Base-by-base conservation (phyloP, 2,888 invertebrate species). In the Campoletis raptor region DNA sequence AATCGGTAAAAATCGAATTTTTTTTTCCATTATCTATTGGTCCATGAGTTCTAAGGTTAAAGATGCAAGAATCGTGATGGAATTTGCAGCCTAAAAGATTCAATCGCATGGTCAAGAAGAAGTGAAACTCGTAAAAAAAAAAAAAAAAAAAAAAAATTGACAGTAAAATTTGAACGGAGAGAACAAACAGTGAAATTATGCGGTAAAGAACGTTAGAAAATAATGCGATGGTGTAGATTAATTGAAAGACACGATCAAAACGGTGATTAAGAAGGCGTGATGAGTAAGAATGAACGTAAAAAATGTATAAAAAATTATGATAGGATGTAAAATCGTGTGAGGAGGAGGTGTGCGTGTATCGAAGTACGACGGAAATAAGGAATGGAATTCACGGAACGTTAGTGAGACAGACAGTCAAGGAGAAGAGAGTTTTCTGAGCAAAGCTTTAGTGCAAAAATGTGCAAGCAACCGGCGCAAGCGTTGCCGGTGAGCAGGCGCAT, bases 351-450 rank as follows among this genome's bases (percentile, higher is more conserved):
- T 82, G 85, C 76, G 64, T 6, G 30, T 83, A 4, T 36, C 45
- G 57, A 74, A 79, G 82, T 64, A 54, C 85, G 76, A 81, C 78
- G 77, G 82, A 88, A 84, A 86, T 82, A 82, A 69, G 84, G 84
- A 82, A 86, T 83, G 84, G 86, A 88, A 88, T 88, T 88, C 80
- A 42, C 70, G 82, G 80, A 85, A 88, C 88, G 82, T 73, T 72
- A 70, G 18, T 74, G 69, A 72, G 24, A 54, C 24, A 61, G 4
- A 54, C 57, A 30, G 2, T 2, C 30, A 30, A 66, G 54, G 12
- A 36, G 64, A 67, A 81, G 52, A 67, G 67, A 54, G 70, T 42
- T 57, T 40, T 69, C 79, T 70, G 69, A 12, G 52, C 67, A 54
- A 67, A 64, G 21, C 57, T 9, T 9, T 42, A 40, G 15, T 30